phyloP scores from a whole-genome alignment of 2,797 vertebrate species.

The Bryconaethiops microstoma region DNA sequence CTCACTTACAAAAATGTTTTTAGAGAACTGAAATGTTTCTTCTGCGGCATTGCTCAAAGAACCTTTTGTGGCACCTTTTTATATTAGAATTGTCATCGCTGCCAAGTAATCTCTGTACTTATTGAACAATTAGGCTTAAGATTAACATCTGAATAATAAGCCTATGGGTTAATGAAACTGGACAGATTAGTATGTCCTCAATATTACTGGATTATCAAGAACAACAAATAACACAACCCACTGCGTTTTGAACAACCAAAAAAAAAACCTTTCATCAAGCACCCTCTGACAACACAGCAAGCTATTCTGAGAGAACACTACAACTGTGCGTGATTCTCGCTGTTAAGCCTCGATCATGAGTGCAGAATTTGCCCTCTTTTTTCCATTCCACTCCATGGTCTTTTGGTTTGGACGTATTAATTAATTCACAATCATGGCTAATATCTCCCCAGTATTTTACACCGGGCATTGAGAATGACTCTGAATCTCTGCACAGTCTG shows the following conservation, averaged over 20 bases:
- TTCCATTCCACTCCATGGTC: constrained; percentile 44
- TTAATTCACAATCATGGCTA: constrained; percentile 59
- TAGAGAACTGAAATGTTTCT: not conserved
- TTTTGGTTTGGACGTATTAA: constrained; percentile 57
- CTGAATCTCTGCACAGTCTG: constrained; percentile 45
- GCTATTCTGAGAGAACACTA: constrained; percentile 23
- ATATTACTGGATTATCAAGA: not conserved
- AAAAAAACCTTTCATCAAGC: constrained; percentile 23
- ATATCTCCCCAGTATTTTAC: constrained; percentile 56
- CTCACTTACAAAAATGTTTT: not conserved
- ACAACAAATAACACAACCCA: not conserved
- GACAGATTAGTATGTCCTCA: constrained; percentile 9
- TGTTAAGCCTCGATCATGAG: constrained; percentile 32
- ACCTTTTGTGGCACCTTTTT: not conserved
- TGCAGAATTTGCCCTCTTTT: constrained; percentile 46
- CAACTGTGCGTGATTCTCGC: constrained; percentile 30
- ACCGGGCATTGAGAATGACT: constrained; percentile 56
- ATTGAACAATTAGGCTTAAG: not conserved
- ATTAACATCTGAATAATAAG: not conserved
- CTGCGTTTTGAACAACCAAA: not conserved
- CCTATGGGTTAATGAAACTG: not conserved
- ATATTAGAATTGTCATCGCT: not conserved
- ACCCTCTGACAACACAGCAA: constrained; percentile 29
- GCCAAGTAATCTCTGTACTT: not conserved
- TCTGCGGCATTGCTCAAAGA: not conserved